A percentile compares a stretch with the other conserved stretches of the same genome.
Conservation (phyloP, 2,113 vertebrate species). For the Hemiscyllium ocellatum region DNA sequence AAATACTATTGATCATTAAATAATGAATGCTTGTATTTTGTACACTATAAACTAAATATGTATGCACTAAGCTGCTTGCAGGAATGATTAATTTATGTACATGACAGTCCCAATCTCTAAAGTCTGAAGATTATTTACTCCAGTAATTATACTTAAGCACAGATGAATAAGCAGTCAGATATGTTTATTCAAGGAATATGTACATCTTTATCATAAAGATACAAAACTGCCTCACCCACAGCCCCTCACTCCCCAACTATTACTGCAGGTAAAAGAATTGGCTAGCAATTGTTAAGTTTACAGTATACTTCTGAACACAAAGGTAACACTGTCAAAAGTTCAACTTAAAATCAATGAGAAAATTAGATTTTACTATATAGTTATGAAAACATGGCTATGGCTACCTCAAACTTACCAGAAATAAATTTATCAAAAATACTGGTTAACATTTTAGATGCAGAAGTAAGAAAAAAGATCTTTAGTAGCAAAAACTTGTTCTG, state of each 20-base stretch:
- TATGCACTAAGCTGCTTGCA: not conserved
- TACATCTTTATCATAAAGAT: constrained; percentile 3
- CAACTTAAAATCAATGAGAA: not conserved
- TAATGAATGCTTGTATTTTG: no score
- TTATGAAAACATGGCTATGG: constrained; percentile 20
- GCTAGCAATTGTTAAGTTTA: constrained; percentile 25
- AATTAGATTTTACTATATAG: not conserved
- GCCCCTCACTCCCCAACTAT: not conserved
- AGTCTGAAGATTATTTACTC: not conserved
- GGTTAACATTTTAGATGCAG: constrained; percentile 18
- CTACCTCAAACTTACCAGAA: not conserved
- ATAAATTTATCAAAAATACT: constrained; percentile 29
- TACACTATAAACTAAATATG: not conserved
- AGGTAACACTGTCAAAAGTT: constrained; percentile 16
- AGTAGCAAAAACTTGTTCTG: not conserved
- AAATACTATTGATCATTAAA: not conserved
- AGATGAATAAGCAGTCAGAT: constrained; percentile 6
- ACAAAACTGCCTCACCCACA: not conserved
- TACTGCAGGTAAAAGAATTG: not conserved
- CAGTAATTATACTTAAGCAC: not conserved
- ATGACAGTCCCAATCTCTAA: no score
- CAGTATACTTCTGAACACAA: not conserved
- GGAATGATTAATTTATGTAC: not conserved
- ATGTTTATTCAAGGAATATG: constrained; percentile 33
- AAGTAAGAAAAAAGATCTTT: not conserved